Base-by-base conservation (phyloP, 2,888 invertebrate genomes). In the Cerastoderma edule region DNA sequence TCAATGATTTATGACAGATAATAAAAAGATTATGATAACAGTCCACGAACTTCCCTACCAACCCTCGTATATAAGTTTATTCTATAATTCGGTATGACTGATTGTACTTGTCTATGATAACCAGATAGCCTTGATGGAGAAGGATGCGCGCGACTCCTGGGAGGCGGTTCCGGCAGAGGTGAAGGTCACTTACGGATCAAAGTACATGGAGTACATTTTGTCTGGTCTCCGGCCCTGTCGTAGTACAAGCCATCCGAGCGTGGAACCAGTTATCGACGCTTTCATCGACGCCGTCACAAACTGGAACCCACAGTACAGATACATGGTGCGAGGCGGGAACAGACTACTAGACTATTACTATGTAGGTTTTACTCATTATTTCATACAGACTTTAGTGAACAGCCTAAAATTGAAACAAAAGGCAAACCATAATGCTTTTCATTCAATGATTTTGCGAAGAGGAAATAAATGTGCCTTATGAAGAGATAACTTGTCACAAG, bases 211-310 rank as follows among this genome's bases (percentile, higher is more conserved):
- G 39, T 33, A 39, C 13, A 39, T 72, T 13, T 44, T 77, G 35
- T 30, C 0, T 0, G 72, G 69, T 0, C 32, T 66, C 1, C 44
- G 46, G 30, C 35, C 16, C 27, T 44, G 46, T 5, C 57, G 67
- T 13, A 32, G 33, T 3, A 46, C 70, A 2, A 56, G 63, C 30
- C 67, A 72, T 8, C 70, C 77, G 0, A 77, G 63, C 1, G 67
- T 80, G 28, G 76, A 71, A n/a, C 80, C 84, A 1, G 78, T 84
- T n/a, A 64, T 75, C 4, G 70, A 78, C 33, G 80, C 80, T 10
- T 63, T 84, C 63, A 68, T 76, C 22, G 82, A 84, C 35, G 82
- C 84, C 5, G 67, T 83, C 0, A 64, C 66, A 10, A 82, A 80
- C 32, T 54, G 28, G 22, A 67, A 50, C 10, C 82, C 84, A 19